phyloP scores from a whole-genome alignment of 1,140 invertebrate genomes.

The Yoshiicerus persimilis region DNA sequence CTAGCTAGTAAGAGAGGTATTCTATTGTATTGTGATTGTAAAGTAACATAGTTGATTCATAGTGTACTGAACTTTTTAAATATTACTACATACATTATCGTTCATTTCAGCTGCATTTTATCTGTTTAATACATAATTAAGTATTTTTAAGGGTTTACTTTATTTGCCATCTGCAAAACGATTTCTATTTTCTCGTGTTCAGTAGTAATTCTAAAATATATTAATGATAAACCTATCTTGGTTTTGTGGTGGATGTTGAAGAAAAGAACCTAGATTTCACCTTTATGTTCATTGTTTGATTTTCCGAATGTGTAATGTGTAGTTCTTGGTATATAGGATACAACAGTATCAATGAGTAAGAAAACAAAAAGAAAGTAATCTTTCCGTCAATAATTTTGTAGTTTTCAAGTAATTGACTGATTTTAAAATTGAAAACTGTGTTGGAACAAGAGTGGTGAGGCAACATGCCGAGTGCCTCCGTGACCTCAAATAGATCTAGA shows the following conservation, averaged over 20 bases:
- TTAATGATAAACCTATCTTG: not conserved
- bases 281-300: not conserved
- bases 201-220: not conserved
- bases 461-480: constrained; percentile 45
- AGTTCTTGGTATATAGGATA: too few relatives aligned
- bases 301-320: too few relatives aligned
- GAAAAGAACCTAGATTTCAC: not conserved
- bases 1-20: not conserved
- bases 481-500: constrained; percentile 33
- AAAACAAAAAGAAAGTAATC: not conserved
- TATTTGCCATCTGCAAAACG: not conserved
- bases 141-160: not conserved
- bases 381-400: not conserved
- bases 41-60: not conserved
- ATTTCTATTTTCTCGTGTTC: not conserved
- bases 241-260: not conserved
- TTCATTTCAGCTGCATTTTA: not conserved
- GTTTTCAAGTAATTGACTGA: not conserved
- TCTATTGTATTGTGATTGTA: constrained; percentile 1
- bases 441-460: not conserved
- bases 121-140: not conserved
- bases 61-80: not conserved
- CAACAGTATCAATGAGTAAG: too few relatives aligned
- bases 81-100: not conserved
- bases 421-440: not conserved